Evolutionary conservation across 2,113 vertebrate species (phyloP).

Genomic region (Oplegnathus fasciatus): DNA sequence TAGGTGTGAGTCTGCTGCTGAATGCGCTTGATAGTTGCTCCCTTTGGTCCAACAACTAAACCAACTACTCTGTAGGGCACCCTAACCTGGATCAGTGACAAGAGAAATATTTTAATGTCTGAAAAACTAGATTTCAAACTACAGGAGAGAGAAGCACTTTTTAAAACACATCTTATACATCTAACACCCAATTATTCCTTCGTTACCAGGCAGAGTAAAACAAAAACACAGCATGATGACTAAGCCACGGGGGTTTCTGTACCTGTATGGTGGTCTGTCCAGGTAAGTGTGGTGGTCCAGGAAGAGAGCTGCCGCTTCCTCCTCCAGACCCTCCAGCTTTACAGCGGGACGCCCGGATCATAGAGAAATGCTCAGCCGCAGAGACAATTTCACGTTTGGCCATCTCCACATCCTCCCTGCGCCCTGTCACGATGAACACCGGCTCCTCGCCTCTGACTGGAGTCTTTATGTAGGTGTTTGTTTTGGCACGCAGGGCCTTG

Average conservation of each 20-base stretch:
- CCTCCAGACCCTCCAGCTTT: conserved; percentile 79
- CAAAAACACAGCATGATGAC: neutral
- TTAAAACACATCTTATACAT: no score
- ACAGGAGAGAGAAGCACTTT: no score
- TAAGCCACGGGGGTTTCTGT: conserved; percentile 35
- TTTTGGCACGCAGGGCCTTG: conserved; percentile 96
- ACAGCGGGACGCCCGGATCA: conserved; percentile 95
- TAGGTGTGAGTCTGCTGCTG: conserved; percentile 99
- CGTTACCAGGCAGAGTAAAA: neutral
- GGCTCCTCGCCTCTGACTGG: conserved; percentile 95
- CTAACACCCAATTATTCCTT: neutral
- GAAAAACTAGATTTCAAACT: neutral
- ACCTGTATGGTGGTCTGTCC: conserved; percentile 99
- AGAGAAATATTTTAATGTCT: neutral
- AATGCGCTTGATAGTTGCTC: conserved; percentile 98
- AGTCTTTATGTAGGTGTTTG: conserved; percentile 98
- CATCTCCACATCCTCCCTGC: conserved; percentile 97
- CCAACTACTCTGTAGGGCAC: conserved; percentile 97
- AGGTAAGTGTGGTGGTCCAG: conserved; percentile 92
- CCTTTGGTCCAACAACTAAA: conserved; percentile 96
- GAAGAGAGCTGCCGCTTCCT: conserved; percentile 77
- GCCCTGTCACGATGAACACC: conserved; percentile 95
- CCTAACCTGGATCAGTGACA: conserved; percentile 86
- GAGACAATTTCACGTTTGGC: conserved; percentile 96
- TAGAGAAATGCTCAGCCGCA: conserved; percentile 95